Evolutionary conservation across 1,140 invertebrate species (phyloP), one percentile per base, ranked within the genome.

Genomic region (Drosophila sproati): DNA sequence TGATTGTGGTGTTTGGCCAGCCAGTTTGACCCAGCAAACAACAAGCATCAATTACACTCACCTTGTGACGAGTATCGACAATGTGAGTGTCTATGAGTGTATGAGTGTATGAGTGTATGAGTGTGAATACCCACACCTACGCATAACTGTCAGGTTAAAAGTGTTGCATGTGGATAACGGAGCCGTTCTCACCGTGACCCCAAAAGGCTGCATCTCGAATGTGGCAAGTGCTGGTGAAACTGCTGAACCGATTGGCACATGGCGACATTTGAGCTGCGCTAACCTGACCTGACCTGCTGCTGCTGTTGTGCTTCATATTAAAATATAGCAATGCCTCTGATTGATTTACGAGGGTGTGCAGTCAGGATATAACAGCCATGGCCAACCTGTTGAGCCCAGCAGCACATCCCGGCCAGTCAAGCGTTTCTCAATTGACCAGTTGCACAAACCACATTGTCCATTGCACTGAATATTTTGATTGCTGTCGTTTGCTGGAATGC

Each of bases 271-370:
- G 32, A 68, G 28, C 12, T 48, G 28, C 28, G 6, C 55, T 34
- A 37, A 45, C 4, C 12, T 47, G 43, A 41, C 12, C 45, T 35
- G 47, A 48, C 37, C 64, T 10, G 66, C 12, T 39, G 29, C 43
- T 45, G 48, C 39, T 28, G 61, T 69, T 69, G 62, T 48, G 78
- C 34, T 70, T 67, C 70, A 77, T 86, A 86, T 86, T 86, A 78
- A 79, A 87, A 85, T 82, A 80, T 87, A 70, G 76, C 79, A 60
- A 70, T 72, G 80, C 51, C 76, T 64, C 57, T 87, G 82, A 87
- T 87, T 87, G 82, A 87, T 87, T 87, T 87, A 87, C 79, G 79
- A 78, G 57, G 64, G 32, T 62, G 69, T 57, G 45, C 7, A 55
- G n/a, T 28, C 48, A 39, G 6, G 32, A 3, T 32, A 28, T 7